Evolutionary conservation across 92 coral and sea anemone genomes (phyloP).

Genomic region (Galaxea fascicularis): DNA sequence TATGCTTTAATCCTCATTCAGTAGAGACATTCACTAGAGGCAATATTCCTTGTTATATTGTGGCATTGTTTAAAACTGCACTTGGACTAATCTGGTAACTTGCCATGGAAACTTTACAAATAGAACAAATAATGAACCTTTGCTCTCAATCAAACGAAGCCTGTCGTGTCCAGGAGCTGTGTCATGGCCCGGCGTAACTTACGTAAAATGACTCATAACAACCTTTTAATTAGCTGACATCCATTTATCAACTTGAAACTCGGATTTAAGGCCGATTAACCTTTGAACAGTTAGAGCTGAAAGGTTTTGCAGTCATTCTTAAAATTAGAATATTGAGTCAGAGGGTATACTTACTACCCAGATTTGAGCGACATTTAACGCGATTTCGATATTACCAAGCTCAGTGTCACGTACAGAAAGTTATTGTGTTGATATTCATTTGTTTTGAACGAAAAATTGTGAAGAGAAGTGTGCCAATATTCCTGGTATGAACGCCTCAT

Average conservation of each 20-base stretch:
- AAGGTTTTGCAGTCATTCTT: not conserved
- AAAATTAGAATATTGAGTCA: not conserved
- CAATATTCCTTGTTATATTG: constrained; percentile 48
- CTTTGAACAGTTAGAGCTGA: not conserved
- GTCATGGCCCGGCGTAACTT: not conserved
- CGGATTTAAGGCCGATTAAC: not conserved
- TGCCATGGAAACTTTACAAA: constrained; percentile 36
- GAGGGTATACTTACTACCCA: not conserved
- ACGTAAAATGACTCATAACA: not conserved
- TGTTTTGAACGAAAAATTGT: constrained; percentile 20
- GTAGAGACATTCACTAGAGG: not conserved
- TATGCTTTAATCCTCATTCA: not conserved
- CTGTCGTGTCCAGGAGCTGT: too few species aligned
- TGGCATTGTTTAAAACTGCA: constrained; percentile 15
- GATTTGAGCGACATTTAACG: not conserved
- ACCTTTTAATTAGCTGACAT: not conserved
- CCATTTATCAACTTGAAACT: not conserved
- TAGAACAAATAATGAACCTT: not conserved
- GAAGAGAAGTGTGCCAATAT: constrained; percentile 7
- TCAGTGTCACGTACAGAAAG: not conserved
- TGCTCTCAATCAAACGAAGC: too few species aligned
- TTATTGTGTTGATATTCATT: not conserved
- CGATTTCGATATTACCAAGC: not conserved
- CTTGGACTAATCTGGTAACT: not conserved
- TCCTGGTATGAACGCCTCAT: not conserved